These are phyloP conservation scores for Pollenia angustigena DNA, from an alignment of 2,888 invertebrate genomes.

Conservation along the genomic window DNA sequence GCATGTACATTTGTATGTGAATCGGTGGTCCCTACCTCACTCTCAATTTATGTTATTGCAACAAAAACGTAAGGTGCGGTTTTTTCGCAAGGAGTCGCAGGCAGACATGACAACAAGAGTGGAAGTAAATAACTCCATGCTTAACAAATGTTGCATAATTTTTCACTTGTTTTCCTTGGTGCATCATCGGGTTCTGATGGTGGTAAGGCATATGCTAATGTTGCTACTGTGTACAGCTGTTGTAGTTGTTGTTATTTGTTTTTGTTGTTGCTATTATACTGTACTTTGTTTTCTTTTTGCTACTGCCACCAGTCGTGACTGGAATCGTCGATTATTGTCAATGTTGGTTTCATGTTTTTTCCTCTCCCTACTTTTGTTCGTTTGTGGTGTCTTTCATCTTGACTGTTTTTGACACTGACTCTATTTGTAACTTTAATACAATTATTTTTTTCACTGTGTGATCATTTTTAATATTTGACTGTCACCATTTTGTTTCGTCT, in stretches of 20 bases:
- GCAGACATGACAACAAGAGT: background rate
- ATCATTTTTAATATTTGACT: slow-evolving; percentile 54
- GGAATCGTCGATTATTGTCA: slow-evolving; percentile 70
- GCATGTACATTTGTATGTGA: background rate
- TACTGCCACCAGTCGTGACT: slow-evolving; percentile 57
- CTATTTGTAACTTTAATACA: slow-evolving; percentile 57
- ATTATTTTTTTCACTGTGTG: slow-evolving; percentile 39
- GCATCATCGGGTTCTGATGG: slow-evolving; percentile 18
- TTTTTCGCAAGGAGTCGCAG: slow-evolving; percentile 66
- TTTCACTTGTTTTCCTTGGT: slow-evolving; percentile 72
- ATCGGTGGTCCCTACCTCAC: background rate
- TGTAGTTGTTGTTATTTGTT: slow-evolving; percentile 13
- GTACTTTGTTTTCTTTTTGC: background rate
- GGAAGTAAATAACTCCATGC: slow-evolving; percentile 35
- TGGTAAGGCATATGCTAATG: slow-evolving; percentile 62
- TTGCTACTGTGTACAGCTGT: slow-evolving; percentile 5
- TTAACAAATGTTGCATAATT: slow-evolving; percentile 74
- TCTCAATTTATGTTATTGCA: background rate
- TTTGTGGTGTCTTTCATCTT: slow-evolving; percentile 14
- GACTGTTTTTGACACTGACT: slow-evolving; percentile 40
- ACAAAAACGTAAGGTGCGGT: slow-evolving; percentile 68
- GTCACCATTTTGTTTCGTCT: slow-evolving; percentile 33
- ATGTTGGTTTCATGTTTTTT: slow-evolving; percentile 38
- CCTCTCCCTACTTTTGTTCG: background rate
- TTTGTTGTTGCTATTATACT: slow-evolving; percentile 16